Conservation (phyloP, 2,113 vertebrate species). For the Gobio gobio region DNA sequence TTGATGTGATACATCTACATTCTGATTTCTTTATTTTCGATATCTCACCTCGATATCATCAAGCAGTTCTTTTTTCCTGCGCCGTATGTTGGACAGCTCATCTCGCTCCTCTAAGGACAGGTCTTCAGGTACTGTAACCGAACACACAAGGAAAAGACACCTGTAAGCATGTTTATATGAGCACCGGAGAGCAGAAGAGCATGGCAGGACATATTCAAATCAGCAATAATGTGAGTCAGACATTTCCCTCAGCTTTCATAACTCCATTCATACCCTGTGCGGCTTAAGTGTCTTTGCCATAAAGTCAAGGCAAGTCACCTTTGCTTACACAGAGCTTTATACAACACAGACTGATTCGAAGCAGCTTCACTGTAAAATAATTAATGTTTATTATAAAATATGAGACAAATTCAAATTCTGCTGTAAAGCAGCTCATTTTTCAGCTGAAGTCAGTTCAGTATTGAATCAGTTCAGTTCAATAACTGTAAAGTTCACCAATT, state of each 20-base stretch:
- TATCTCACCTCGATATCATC: conserved; percentile 96
- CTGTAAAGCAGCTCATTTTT: too few relatives aligned
- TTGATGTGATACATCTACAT: not conserved
- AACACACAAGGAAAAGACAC: conserved; percentile 29
- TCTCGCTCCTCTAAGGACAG: conserved; percentile 91
- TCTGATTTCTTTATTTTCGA: not conserved
- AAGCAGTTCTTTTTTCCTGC: conserved; percentile 95
- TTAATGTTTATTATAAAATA: too few relatives aligned
- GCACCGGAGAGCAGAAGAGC: not conserved
- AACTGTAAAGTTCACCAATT: too few relatives aligned
- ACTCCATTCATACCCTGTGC: not conserved
- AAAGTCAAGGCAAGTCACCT: too few relatives aligned
- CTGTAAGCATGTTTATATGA: conserved; percentile 36
- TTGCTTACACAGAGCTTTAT: too few relatives aligned
- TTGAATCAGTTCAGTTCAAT: too few relatives aligned
- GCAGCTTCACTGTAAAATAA: too few relatives aligned
- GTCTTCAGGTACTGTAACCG: conserved; percentile 88
- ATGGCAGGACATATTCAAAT: conserved; percentile 11
- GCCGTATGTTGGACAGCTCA: conserved; percentile 92
- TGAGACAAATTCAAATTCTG: too few relatives aligned
- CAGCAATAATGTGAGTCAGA: not conserved
- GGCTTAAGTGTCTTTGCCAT: not conserved
- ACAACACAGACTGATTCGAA: too few relatives aligned
- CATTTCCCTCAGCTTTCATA: not conserved
- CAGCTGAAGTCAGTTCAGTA: too few relatives aligned